A percentile compares a stretch with the other conserved stretches of the same genome.
These are phyloP conservation scores for Epinephelus cyanopodus DNA, from an alignment of 2,113 vertebrate genomes.

Conservation along the genomic window DNA sequence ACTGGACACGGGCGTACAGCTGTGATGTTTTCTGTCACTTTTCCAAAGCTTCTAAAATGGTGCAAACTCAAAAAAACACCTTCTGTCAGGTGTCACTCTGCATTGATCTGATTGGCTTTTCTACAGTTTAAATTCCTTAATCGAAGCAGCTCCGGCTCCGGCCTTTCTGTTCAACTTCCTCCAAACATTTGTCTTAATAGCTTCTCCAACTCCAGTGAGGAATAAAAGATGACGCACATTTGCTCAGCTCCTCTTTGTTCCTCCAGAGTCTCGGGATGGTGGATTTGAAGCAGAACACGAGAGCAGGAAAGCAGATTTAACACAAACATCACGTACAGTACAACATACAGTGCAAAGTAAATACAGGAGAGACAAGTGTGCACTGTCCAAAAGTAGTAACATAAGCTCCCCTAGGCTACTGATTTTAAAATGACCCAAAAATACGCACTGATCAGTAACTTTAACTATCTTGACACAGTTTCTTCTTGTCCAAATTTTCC, in stretches of 20 bases:
- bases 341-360: too few species aligned
- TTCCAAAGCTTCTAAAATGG: not conserved
- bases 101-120: not conserved
- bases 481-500: too few species aligned
- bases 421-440: too few species aligned
- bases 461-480: too few species aligned
- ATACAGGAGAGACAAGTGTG: too few species aligned
- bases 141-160: not conserved
- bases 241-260: not conserved
- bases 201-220: not conserved
- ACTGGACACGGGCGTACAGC: slow-evolving; percentile 64
- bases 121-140: not conserved
- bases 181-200: not conserved
- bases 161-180: not conserved
- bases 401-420: too few species aligned
- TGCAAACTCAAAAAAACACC: too few species aligned
- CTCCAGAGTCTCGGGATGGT: not conserved
- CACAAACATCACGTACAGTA: not conserved
- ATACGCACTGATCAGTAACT: too few species aligned
- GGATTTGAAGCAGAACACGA: not conserved
- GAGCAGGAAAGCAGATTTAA: not conserved
- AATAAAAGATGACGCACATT: not conserved
- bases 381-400: too few species aligned
- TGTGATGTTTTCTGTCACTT: slow-evolving; percentile 21
- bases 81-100: not conserved